Conservation (phyloP, 2,797 vertebrate species). For the Phoxinus dragarum region DNA sequence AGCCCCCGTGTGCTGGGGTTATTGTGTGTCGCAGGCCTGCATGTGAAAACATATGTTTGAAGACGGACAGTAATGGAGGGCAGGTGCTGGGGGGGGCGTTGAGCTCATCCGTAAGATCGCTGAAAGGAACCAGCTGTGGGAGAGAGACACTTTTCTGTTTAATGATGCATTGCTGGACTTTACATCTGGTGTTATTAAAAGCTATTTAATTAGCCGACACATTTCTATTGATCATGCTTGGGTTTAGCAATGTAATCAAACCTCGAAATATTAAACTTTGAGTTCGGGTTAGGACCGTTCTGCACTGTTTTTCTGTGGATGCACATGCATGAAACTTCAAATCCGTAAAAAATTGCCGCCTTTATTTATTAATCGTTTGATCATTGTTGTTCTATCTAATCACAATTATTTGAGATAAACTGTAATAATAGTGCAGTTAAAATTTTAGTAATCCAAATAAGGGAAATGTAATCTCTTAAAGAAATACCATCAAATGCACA, state of each 20-base stretch:
- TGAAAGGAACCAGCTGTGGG: constrained; percentile 36
- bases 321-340: background rate
- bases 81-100: constrained; percentile 44
- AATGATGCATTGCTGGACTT: constrained; percentile 9
- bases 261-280: background rate
- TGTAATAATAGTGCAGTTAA: background rate
- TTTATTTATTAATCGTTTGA: background rate
- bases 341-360: background rate
- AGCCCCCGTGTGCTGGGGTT: constrained; percentile 30
- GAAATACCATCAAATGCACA: background rate
- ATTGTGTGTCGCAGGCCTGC: constrained; percentile 45
- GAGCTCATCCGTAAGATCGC: constrained; percentile 18
- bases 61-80: constrained; percentile 49
- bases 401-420: background rate
- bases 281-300: background rate
- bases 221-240: background rate
- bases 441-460: background rate
- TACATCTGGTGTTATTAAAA: constrained; percentile 6
- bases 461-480: background rate
- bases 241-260: background rate
- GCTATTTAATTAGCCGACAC: background rate
- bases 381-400: background rate
- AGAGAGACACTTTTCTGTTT: constrained; percentile 18
- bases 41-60: constrained; percentile 54
- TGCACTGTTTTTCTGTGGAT: background rate